Conservation (phyloP, 2,113 vertebrate genomes). For the Penelope pileata region DNA sequence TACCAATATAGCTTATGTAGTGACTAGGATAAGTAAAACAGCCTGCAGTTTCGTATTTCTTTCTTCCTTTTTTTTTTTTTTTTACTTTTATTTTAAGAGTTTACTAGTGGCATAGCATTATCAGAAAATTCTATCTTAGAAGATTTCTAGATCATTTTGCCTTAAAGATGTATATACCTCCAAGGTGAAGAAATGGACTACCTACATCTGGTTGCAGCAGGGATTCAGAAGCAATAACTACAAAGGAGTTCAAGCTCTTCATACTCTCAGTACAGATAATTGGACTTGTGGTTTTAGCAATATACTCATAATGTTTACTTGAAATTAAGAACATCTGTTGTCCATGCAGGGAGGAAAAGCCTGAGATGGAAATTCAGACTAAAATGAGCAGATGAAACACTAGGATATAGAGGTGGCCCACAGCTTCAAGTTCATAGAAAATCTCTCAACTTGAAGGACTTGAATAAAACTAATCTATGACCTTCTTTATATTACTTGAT, state of each 20-base stretch:
- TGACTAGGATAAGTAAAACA: not conserved
- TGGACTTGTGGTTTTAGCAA: not conserved
- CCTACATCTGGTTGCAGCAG: not conserved
- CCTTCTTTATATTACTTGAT: not conserved
- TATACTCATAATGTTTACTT: not conserved
- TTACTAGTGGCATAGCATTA: not conserved
- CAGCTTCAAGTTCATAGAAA: constrained; percentile 25
- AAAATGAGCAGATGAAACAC: constrained; percentile 11
- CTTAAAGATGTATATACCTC: not conserved
- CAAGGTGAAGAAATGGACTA: not conserved
- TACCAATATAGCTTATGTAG: not conserved
- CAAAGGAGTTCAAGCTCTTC: not conserved
- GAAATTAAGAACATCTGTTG: constrained; percentile 20
- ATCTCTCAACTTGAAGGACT: not conserved
- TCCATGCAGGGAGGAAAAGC: not conserved
- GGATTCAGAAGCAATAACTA: not conserved
- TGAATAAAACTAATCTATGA: constrained; percentile 1
- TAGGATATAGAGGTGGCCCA: not conserved
- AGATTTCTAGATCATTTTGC: not conserved
- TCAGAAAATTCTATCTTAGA: not conserved
- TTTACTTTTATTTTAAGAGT: not conserved
- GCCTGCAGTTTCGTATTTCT: not conserved
- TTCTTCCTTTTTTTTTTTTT: not conserved
- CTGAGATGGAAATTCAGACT: not conserved
- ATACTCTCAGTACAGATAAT: not conserved